Conservation (phyloP, 1,140 invertebrate genomes). For the Drosophila novamexicana region DNA sequence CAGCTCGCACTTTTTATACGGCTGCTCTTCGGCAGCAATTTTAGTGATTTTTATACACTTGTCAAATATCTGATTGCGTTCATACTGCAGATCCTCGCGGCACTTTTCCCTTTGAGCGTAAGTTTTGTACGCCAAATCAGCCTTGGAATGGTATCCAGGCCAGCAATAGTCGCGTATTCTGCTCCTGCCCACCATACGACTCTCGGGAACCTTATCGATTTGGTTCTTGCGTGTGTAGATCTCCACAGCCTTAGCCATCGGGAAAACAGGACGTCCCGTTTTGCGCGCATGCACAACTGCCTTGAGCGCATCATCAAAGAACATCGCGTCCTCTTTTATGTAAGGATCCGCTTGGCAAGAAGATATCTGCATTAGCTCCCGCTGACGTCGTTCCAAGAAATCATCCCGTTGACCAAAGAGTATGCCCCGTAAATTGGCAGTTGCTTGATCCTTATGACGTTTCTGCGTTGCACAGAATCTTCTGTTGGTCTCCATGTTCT, state of each 20-base stretch:
- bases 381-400: conserved; percentile 27
- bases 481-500: conserved; percentile 53
- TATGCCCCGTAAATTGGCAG: conserved; percentile 21
- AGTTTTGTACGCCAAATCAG: conserved; percentile 61
- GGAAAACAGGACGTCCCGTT: conserved; percentile 51
- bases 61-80: conserved; percentile 48
- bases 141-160: conserved; percentile 59
- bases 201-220: conserved; percentile 40
- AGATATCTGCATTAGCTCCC: conserved; percentile 44
- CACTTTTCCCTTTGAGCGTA: conserved; percentile 60
- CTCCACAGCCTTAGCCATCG: conserved; percentile 46
- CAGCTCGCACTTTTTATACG: conserved; percentile 28
- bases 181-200: conserved; percentile 39
- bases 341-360: conserved; percentile 44
- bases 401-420: conserved; percentile 50
- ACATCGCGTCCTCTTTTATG: conserved; percentile 52
- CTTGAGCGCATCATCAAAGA: conserved; percentile 48
- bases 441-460: conserved; percentile 2
- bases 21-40: conserved; percentile 55
- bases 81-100: conserved; percentile 21
- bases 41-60: conserved; percentile 60
- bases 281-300: conserved; percentile 42
- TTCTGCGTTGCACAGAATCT: conserved; percentile 24
- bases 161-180: conserved; percentile 55
- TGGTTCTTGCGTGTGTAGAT: conserved; percentile 46